Conservation (phyloP, 2,888 invertebrate genomes). For the Clivina fossor region DNA sequence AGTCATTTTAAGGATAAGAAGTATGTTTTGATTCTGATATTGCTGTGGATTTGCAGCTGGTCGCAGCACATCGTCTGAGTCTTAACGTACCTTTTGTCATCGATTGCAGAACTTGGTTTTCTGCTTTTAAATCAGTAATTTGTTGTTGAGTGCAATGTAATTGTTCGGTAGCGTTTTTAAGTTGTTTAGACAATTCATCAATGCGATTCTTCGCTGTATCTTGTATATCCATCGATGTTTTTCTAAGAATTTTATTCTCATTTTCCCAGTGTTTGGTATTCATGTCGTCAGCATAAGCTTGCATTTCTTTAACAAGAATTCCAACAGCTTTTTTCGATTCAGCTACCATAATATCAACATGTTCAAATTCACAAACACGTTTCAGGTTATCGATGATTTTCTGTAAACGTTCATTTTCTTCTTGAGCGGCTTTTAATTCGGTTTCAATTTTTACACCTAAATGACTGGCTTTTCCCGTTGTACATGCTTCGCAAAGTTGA, state of each 20-base stretch:
- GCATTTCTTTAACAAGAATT: slow-evolving; percentile 46
- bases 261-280: slow-evolving; percentile 29
- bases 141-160: slow-evolving; percentile 42
- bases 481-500: slow-evolving; percentile 10
- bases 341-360: slow-evolving; percentile 46
- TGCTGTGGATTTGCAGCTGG: too few species aligned
- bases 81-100: slow-evolving; percentile 19
- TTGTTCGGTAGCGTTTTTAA: too few species aligned
- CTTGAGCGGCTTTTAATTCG: slow-evolving; percentile 36
- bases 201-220: slow-evolving; percentile 49
- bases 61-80: too few species aligned
- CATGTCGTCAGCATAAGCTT: slow-evolving; percentile 41
- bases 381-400: slow-evolving; percentile 9
- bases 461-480: not conserved
- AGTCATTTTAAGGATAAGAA: too few species aligned
- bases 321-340: slow-evolving; percentile 48
- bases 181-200: slow-evolving; percentile 45
- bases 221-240: slow-evolving; percentile 48
- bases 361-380: slow-evolving; percentile 39
- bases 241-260: slow-evolving; percentile 48
- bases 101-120: slow-evolving; percentile 29
- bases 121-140: slow-evolving; percentile 42
- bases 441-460: slow-evolving; percentile 11
- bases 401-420: slow-evolving; percentile 41
- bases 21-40: too few species aligned